Conservation (phyloP, 2,888 invertebrate genomes). For the Agrotis clavis region DNA sequence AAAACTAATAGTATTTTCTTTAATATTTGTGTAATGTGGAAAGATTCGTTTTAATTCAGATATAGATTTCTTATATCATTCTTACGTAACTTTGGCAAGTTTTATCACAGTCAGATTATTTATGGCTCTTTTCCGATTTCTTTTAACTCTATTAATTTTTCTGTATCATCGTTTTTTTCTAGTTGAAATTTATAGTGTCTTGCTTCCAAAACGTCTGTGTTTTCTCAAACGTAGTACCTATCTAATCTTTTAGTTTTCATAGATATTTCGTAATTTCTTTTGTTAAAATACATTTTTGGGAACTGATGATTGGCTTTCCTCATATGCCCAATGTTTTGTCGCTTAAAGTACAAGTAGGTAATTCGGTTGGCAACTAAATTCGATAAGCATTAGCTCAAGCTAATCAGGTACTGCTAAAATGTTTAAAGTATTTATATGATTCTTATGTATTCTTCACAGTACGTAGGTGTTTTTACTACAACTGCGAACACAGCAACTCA, state of each 20-base stretch:
- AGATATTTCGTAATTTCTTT: neutral
- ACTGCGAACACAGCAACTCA: neutral
- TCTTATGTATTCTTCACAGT: constrained; percentile 3
- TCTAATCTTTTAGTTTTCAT: neutral
- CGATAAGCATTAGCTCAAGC: neutral
- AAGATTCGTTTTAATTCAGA: constrained; percentile 26
- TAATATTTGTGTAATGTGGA: constrained; percentile 43
- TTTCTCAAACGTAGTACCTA: no score
- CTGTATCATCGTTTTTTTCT: neutral
- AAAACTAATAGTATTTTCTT: constrained; percentile 36
- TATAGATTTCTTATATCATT: constrained; percentile 31
- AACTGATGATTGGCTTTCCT: neutral
- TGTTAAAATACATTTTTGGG: neutral
- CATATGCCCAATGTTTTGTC: neutral
- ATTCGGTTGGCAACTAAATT: neutral
- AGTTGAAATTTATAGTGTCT: neutral
- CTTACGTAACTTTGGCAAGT: constrained; percentile 27
- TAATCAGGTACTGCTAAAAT: neutral
- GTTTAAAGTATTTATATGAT: constrained; percentile 5
- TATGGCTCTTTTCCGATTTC: neutral
- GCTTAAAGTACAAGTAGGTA: neutral
- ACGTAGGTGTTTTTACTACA: constrained; percentile 24
- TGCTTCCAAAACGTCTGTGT: neutral
- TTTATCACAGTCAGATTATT: constrained; percentile 1
- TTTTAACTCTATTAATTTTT: constrained; percentile 5